phyloP scores from a whole-genome alignment of 2,888 invertebrate genomes.

The Pycnomerus fuliginosus region DNA sequence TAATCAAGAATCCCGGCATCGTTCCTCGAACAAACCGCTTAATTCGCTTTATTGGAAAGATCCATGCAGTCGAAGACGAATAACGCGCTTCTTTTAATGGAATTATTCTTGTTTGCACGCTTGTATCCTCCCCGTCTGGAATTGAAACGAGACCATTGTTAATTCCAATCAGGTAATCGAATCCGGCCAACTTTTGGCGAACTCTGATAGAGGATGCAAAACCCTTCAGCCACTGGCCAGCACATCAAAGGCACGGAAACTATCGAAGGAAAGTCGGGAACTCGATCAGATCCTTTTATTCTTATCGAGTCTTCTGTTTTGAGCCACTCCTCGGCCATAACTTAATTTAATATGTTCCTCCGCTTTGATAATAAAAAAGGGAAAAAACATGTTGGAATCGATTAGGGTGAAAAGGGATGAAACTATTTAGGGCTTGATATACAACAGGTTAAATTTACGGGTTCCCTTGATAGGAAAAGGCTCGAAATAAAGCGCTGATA shows the following conservation, averaged over 20 bases:
- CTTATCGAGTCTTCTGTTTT: too few species aligned
- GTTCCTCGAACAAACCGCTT: too few species aligned
- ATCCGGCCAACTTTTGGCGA: background rate
- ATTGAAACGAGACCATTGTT: background rate
- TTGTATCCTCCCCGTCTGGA: background rate
- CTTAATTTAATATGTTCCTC: background rate
- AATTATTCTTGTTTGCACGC: conserved; percentile 2
- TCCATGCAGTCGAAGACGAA: background rate
- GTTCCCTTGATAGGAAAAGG: conserved; percentile 4
- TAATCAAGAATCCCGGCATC: too few species aligned
- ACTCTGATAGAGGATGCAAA: too few species aligned
- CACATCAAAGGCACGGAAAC: too few species aligned
- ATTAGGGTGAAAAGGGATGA: conserved; percentile 1
- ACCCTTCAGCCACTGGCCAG: too few species aligned
- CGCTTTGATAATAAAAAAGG: background rate
- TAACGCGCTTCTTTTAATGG: conserved; percentile 2
- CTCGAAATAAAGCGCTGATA: conserved; percentile 4
- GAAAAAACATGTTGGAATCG: background rate
- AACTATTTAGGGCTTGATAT: background rate
- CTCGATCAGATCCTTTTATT: too few species aligned
- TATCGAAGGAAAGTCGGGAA: too few species aligned
- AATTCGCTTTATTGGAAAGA: background rate
- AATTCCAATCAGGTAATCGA: conserved; percentile 5
- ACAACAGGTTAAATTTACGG: background rate
- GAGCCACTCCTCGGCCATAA: too few species aligned